phyloP scores from a whole-genome alignment of 2,888 invertebrate genomes.

The Ditula angustiorana region DNA sequence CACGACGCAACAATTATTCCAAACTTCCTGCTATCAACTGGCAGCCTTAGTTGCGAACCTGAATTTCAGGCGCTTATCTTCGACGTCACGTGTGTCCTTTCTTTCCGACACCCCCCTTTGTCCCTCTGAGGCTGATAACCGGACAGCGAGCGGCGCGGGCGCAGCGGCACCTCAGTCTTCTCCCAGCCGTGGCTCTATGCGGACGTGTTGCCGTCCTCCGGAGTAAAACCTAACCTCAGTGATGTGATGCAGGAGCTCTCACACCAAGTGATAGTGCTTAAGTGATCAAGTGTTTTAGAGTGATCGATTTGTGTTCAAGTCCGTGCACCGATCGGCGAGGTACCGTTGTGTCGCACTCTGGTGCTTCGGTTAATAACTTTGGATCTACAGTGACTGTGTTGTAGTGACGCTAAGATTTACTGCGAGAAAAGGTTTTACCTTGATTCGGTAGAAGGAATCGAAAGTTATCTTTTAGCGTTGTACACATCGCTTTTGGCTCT shows the following conservation, averaged over 20 bases:
- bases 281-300: conserved; percentile 46
- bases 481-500: not conserved
- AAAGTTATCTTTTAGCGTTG: conserved; percentile 15
- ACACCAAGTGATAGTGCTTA: conserved; percentile 49
- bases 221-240: conserved; percentile 51
- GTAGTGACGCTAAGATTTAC: conserved; percentile 79
- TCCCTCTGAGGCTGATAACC: conserved; percentile 80
- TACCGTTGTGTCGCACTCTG: conserved; percentile 81
- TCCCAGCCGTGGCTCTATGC: conserved; percentile 57
- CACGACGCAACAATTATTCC: not conserved
- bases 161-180: conserved; percentile 75
- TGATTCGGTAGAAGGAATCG: conserved; percentile 62
- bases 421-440: conserved; percentile 80
- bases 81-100: conserved; percentile 78
- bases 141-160: conserved; percentile 71
- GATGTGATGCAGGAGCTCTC: conserved; percentile 56
- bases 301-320: conserved; percentile 38
- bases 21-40: conserved; percentile 18
- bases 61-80: conserved; percentile 64
- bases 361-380: conserved; percentile 78
- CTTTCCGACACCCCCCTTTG: conserved; percentile 67
- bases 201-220: conserved; percentile 56
- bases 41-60: conserved; percentile 26
- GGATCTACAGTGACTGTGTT: conserved; percentile 75
- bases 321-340: conserved; percentile 59